These are phyloP conservation scores for Platycercus adscitus DNA, from an alignment of 2,113 vertebrate genomes.

Conservation along the genomic window DNA sequence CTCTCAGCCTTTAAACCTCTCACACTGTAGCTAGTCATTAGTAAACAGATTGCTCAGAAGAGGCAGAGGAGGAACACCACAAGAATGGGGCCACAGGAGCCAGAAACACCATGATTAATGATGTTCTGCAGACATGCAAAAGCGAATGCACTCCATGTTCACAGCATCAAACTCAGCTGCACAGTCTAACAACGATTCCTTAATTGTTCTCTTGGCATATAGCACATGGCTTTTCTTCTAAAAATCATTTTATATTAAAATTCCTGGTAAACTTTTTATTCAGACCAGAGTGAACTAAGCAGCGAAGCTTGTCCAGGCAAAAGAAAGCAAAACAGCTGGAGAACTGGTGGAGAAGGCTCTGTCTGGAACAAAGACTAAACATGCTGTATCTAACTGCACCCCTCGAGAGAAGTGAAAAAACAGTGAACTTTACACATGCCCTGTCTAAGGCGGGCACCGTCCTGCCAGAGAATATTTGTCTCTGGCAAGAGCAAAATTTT, in stretches of 20 bases:
- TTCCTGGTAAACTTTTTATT: slow-evolving; percentile 28
- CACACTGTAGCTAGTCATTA: neutral
- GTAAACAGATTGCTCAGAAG: slow-evolving; percentile 32
- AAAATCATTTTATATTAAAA: slow-evolving; percentile 36
- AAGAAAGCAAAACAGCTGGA: neutral
- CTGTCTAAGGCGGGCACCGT: neutral
- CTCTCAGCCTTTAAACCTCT: slow-evolving; percentile 1
- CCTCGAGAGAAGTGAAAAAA: neutral
- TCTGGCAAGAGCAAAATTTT: neutral
- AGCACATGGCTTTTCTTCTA: neutral
- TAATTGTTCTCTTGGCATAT: slow-evolving; percentile 40
- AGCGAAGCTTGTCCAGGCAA: neutral
- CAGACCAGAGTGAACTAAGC: neutral
- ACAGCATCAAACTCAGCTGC: neutral
- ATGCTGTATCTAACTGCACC: neutral
- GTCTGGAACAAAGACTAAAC: neutral
- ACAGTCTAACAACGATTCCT: neutral
- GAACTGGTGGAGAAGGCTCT: neutral
- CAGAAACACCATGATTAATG: slow-evolving; percentile 49
- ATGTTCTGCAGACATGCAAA: slow-evolving; percentile 38
- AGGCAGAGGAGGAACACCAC: neutral
- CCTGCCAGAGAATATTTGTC: neutral
- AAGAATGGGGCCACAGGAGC: neutral
- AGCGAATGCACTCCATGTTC: neutral
- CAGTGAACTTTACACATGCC: neutral